Evolutionary conservation across 2,113 vertebrate species (phyloP).

Genomic region (Aegithalos caudatus): DNA sequence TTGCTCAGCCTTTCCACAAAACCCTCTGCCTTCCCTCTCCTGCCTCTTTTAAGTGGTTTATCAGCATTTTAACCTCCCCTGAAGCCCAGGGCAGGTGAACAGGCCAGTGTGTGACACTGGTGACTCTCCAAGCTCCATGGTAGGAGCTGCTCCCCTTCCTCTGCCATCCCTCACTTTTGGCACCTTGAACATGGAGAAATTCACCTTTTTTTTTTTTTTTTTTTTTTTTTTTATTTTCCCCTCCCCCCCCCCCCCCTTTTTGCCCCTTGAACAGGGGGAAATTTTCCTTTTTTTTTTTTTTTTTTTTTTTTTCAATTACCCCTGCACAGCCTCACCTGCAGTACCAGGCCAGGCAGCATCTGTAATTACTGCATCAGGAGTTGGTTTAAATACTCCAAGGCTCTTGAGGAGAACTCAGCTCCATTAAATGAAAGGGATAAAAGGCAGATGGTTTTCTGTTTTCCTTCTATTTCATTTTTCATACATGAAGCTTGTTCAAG

Average conservation of each 20-base stretch:
- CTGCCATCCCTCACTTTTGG: not conserved
- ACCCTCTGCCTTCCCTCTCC: not conserved
- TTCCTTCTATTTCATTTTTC: not conserved
- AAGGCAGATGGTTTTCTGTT: not conserved
- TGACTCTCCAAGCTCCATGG: fast-evolving
- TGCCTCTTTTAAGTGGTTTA: not conserved
- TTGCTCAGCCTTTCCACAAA: not conserved
- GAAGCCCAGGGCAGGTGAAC: not conserved
- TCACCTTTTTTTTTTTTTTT: not conserved
- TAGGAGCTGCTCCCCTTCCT: not conserved
- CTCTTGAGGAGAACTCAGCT: not conserved
- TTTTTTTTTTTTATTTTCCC: too few relatives aligned
- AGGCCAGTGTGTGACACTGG: not conserved
- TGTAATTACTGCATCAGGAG: not conserved
- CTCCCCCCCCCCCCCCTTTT: not conserved
- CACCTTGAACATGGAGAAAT: not conserved
- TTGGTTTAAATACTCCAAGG: constrained; percentile 16
- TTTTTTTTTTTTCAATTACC: not conserved
- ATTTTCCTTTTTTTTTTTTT: not conserved
- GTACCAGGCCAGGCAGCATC: not conserved
- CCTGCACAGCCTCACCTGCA: not conserved
- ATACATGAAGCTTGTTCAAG: constrained; percentile 7
- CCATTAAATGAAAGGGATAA: not conserved
- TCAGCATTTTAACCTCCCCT: not conserved
- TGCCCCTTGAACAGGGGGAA: not conserved